phyloP scores from a whole-genome alignment of 2,113 vertebrate genomes.

The Amia ocellicauda region DNA sequence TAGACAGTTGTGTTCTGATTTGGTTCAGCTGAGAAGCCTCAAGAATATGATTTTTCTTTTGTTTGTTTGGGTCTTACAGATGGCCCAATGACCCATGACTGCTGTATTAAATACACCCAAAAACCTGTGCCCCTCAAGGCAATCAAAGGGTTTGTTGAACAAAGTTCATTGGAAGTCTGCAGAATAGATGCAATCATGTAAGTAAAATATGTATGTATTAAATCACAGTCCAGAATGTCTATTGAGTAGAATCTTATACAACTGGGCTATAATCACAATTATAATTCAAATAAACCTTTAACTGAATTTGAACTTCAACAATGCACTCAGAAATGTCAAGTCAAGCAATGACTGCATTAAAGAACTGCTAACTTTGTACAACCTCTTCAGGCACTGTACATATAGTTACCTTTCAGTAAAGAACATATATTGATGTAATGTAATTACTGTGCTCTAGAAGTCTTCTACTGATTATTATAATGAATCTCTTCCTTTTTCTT shows the following conservation, averaged over 20 bases:
- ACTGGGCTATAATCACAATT: not conserved
- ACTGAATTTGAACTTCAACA: not conserved
- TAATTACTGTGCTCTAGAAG: no score
- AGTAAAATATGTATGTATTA: constrained; percentile 42
- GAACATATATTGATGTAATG: not conserved
- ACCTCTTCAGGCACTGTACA: no score
- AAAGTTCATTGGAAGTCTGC: constrained; percentile 49
- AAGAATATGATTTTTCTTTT: not conserved
- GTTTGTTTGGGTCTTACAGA: constrained; percentile 30
- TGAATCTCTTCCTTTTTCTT: constrained; percentile 8
- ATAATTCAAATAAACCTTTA: not conserved
- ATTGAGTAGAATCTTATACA: not conserved
- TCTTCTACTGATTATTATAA: no score
- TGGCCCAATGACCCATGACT: constrained; percentile 29
- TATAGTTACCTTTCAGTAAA: no score
- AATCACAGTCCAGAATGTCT: no score
- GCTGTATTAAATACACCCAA: constrained; percentile 53
- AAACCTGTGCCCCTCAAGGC: constrained; percentile 30
- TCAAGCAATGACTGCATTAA: not conserved
- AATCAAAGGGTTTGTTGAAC: constrained; percentile 53
- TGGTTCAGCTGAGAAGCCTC: no score
- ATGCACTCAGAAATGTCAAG: not conserved
- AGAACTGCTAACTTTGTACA: not conserved
- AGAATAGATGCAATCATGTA: constrained; percentile 66
- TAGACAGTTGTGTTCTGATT: no score